These are phyloP conservation scores for Mixornis gularis DNA, from an alignment of 2,113 vertebrate genomes.

Conservation along the genomic window DNA sequence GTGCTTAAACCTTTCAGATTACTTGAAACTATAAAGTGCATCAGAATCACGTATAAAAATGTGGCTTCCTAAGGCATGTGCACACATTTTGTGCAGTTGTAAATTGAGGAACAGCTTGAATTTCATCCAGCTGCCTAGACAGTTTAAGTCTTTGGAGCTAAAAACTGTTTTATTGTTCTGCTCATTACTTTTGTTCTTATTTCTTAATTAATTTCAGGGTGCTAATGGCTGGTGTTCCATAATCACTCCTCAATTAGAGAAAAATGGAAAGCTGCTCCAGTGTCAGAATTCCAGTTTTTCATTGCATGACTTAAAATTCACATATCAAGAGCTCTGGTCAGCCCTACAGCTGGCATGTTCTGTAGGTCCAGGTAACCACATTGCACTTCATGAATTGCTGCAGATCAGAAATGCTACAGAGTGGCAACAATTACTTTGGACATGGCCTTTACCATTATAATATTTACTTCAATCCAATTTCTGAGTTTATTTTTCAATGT, in stretches of 20 bases:
- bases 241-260: background rate
- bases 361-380: background rate
- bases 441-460: background rate
- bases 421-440: background rate
- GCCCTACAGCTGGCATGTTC: fast-evolving
- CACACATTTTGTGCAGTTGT: background rate
- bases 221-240: background rate
- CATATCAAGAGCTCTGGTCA: background rate
- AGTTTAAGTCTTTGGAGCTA: background rate
- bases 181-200: background rate
- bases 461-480: background rate
- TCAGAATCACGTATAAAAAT: background rate
- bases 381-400: background rate
- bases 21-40: background rate
- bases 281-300: background rate
- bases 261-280: background rate
- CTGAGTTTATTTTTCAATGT: background rate
- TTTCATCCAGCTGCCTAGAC: background rate
- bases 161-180: background rate
- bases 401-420: background rate
- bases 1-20: background rate
- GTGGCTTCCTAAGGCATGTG: background rate
- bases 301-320: fast-evolving
- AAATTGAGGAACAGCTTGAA: background rate
- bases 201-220: background rate